Evolutionary conservation across 2,888 invertebrate species (phyloP).

Genomic region (Nematopogon swammerdamellus): DNA sequence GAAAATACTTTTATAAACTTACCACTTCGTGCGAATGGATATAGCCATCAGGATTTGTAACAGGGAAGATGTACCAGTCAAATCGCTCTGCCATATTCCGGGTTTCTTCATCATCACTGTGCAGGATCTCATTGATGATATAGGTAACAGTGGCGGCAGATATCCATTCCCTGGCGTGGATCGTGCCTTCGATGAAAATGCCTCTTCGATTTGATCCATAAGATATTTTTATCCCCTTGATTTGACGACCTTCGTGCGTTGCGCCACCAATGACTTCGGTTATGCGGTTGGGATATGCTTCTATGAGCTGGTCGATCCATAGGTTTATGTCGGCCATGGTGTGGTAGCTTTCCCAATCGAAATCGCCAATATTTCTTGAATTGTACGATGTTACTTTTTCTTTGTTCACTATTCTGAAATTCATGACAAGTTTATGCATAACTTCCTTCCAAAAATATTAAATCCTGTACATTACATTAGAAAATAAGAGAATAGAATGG

Average conservation of each 20-base stretch:
- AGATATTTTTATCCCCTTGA: conserved; percentile 48
- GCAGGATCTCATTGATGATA: conserved; percentile 68
- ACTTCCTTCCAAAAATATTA: too few species aligned
- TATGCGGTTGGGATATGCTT: conserved; percentile 42
- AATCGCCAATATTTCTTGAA: background rate
- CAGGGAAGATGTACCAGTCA: conserved; percentile 74
- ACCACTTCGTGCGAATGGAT: conserved; percentile 54
- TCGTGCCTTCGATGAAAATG: conserved; percentile 61
- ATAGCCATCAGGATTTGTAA: conserved; percentile 75
- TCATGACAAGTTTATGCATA: too few species aligned
- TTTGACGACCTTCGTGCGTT: conserved; percentile 57
- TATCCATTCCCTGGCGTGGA: conserved; percentile 71
- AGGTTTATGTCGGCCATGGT: conserved; percentile 54
- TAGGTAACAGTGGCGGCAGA: conserved; percentile 66
- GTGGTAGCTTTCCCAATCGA: conserved; percentile 37
- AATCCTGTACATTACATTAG: too few species aligned
- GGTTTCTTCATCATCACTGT: conserved; percentile 51
- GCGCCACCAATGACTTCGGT: conserved; percentile 50
- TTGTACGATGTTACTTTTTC: background rate
- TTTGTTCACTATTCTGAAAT: background rate
- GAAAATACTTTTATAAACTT: too few species aligned
- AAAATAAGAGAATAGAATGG: too few species aligned
- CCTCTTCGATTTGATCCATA: conserved; percentile 12
- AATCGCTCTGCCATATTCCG: conserved; percentile 60
- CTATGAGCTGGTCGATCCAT: conserved; percentile 54